Evolutionary conservation across 2,113 vertebrate genomes (phyloP), one percentile per base, ranked within the genome.

Genomic region (Sceloporus tristichus): DNA sequence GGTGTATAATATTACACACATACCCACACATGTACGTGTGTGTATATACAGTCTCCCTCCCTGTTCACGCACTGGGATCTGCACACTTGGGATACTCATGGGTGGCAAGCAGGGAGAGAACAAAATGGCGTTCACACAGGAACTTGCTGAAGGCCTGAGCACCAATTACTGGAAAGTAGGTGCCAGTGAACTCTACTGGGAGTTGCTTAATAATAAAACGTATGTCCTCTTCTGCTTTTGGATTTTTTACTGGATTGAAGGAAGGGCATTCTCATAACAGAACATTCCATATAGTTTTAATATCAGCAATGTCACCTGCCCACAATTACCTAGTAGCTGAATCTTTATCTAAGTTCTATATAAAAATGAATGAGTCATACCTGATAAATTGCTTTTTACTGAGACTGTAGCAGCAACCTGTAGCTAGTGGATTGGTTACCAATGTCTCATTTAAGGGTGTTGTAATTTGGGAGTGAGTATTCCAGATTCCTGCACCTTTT

Each of bases 331-430:
- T 21, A 27, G 62, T 40, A 65, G 38, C 25, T 85, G 38, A n/a
- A 23, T 78, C 75, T 38, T 85, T 85, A 78, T 85, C 74, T 78
- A 19, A 16, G 14, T 13, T 27, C 65, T 53, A 34, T 27, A n/a
- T 54, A 56, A 73, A 74, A n/a, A 11, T 54, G 75, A 86, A 79
- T 70, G 85, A 86, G 40, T 68, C 40, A 70, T 62, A 79, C 54
- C 48, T 48, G 85, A 66, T 68, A 53, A 7, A 68, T 27, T 23
- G 74, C 10, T 16, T 78, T n/a, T 53, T 68, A 48, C 59, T 66
- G 27, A 66, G 85, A 48, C n/a, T 18, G 27, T 54, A 68, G 19
- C 5, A 18, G 75, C 9, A 23, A 74, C 13, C 77, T 54, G 8
- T 9, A 84, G 54, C 19, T 4, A 68, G 29, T n/a, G 25, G 29